Conservation (phyloP, 2,888 invertebrate genomes). For the Tenthredo scrophulariae region DNA sequence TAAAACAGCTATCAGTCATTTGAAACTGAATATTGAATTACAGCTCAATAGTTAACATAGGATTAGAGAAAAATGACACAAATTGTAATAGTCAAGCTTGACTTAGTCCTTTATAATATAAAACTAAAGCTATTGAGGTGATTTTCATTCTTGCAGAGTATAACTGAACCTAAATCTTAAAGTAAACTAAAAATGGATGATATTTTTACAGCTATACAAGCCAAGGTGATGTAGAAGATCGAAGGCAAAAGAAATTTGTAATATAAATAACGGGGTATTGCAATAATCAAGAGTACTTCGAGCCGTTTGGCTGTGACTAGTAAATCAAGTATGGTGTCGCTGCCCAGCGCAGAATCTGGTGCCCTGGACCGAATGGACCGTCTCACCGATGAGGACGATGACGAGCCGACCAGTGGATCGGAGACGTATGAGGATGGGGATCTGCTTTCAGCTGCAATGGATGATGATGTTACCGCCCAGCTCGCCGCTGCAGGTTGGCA, state of each 20-base stretch:
- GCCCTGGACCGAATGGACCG: conserved; percentile 71
- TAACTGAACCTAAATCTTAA: not conserved
- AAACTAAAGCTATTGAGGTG: not conserved
- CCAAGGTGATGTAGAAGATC: conserved; percentile 68
- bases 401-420: conserved; percentile 89
- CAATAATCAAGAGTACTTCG: conserved; percentile 59
- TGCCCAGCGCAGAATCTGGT: conserved; percentile 71
- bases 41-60: not conserved
- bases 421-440: conserved; percentile 90
- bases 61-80: not conserved
- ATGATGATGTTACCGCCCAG: conserved; percentile 97
- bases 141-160: not conserved
- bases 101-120: not conserved
- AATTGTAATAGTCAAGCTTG: not conserved
- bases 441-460: conserved; percentile 90
- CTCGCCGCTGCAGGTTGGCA: conserved; percentile 94
- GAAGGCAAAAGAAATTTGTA: conserved; percentile 56
- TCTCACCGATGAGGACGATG: conserved; percentile 88
- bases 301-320: conserved; percentile 48
- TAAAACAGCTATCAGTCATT: not conserved
- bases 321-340: conserved; percentile 68
- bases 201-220: conserved; percentile 50
- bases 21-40: not conserved
- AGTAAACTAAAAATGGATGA: not conserved
- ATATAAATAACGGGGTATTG: conserved; percentile 67